Base-by-base conservation (phyloP, 2,797 vertebrate species). In the Anguilla anguilla region DNA sequence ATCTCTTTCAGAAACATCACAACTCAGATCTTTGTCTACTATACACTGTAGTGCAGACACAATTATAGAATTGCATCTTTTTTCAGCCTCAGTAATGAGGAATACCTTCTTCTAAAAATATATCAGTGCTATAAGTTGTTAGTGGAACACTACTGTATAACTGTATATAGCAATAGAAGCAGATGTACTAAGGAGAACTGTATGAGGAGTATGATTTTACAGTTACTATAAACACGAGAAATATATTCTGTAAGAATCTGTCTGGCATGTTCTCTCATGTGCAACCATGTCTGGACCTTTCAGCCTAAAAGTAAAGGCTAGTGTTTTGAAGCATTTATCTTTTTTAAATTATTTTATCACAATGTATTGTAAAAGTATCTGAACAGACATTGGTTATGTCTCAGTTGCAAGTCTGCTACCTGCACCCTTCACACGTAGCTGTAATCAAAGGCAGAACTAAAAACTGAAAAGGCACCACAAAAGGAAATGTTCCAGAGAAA, bases 1-100 rank as follows among this genome's bases (percentile, higher is more conserved):
- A 96, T 94, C 94, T 93, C 92, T 93, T 95, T 94, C 96, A 74
- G 61, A 96, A 95, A 93, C 94, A 92, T 91, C 93, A 92, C 92
- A 89, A 93, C 94, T 93, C 94, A 95, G 88, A 85, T 22, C 84
- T 22, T 69, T 6, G 61, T 67, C 35, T 46, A 15, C 61, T 46
- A 35, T 19, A 49, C 61, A 17, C 43, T 69, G 46, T n/a, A 49
- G 39, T 28, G 39, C 35, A 43, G 10, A 19, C 19, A 85, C 35
- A 85, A 17, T 25, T 64, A 53, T 31, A 31, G 15, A 17, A 19
- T n/a, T 61, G 69, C 64, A 46, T 64, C 59, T 67, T 28, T 67
- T n/a, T 25, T 67, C 11, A 61, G 19, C 84, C 57, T 6, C 4
- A 31, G 13, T 84, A 84, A 84, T 57, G 82, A 84, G 49, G 15